These are phyloP conservation scores for Athalia rosae DNA, from an alignment of 2,888 invertebrate genomes.

Conservation along the genomic window DNA sequence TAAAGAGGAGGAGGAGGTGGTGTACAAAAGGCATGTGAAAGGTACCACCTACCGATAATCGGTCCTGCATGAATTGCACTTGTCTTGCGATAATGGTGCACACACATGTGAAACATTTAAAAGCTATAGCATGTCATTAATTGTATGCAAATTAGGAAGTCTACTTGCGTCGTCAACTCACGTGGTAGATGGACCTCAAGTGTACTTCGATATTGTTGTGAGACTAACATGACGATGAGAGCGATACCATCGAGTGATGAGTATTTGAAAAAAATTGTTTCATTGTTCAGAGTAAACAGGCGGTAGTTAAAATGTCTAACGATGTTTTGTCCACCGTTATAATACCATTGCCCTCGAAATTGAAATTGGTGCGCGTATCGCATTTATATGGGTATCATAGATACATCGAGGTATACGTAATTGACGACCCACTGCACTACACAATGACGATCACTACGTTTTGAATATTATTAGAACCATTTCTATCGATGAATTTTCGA, in stretches of 20 bases:
- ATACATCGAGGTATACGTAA: background rate
- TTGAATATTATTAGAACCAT: background rate
- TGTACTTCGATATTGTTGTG: background rate
- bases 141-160: conserved; percentile 32
- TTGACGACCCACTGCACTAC: conserved; percentile 22
- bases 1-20: background rate
- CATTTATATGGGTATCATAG: background rate
- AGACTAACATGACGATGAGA: background rate
- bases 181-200: conserved; percentile 12
- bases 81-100: background rate
- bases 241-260: background rate
- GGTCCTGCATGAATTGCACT: background rate
- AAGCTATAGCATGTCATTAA: conserved; percentile 30
- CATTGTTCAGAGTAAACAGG: background rate
- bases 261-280: background rate
- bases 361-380: conserved; percentile 23
- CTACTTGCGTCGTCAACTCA: conserved; percentile 10
- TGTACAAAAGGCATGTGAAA: conserved; percentile 15
- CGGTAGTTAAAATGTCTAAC: conserved; percentile 7
- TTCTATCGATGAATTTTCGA: background rate
- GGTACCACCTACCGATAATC: conserved; percentile 17
- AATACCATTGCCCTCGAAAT: conserved; percentile 29
- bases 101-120: conserved; percentile 3
- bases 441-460: background rate
- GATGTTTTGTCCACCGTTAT: conserved; percentile 29